Evolutionary conservation across 2,888 invertebrate species (phyloP).

Genomic region (Agrilus mali): DNA sequence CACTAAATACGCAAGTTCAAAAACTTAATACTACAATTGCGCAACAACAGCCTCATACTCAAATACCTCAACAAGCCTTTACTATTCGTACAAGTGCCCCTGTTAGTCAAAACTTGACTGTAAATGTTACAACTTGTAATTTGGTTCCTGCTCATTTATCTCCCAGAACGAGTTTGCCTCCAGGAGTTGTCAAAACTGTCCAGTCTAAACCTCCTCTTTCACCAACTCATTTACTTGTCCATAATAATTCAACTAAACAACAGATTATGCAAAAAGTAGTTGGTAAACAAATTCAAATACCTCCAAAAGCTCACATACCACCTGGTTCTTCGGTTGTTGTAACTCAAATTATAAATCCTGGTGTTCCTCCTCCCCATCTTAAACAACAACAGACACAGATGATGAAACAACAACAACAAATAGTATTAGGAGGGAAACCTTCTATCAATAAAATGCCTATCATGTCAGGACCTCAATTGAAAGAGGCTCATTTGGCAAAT

Average conservation of each 20-base stretch:
- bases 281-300: conserved; percentile 14
- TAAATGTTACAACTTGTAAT: conserved; percentile 26
- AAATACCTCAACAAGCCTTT: conserved; percentile 8
- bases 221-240: conserved; percentile 10
- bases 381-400: conserved; percentile 25
- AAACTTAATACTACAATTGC: conserved; percentile 11
- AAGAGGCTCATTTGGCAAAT: conserved; percentile 13
- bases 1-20: conserved; percentile 10
- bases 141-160: conserved; percentile 24
- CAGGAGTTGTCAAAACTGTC: conserved; percentile 12
- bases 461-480: conserved; percentile 34
- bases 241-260: conserved; percentile 26
- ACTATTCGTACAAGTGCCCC: conserved; percentile 12
- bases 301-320: conserved; percentile 30
- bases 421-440: conserved; percentile 13
- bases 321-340: conserved; percentile 5
- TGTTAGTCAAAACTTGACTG: conserved; percentile 25
- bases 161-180: conserved; percentile 20
- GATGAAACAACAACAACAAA: conserved; percentile 6
- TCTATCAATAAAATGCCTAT: conserved; percentile 29
- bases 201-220: conserved; percentile 6
- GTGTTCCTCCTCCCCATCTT: conserved; percentile 28
- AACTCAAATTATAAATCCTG: conserved; percentile 16
- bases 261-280: conserved; percentile 25
- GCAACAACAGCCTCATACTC: conserved; percentile 6